Evolutionary conservation across 53 echinoderm and acorn worm species (phyloP), one percentile per base, ranked within the genome.

Genomic region (Holothuria scabra): DNA sequence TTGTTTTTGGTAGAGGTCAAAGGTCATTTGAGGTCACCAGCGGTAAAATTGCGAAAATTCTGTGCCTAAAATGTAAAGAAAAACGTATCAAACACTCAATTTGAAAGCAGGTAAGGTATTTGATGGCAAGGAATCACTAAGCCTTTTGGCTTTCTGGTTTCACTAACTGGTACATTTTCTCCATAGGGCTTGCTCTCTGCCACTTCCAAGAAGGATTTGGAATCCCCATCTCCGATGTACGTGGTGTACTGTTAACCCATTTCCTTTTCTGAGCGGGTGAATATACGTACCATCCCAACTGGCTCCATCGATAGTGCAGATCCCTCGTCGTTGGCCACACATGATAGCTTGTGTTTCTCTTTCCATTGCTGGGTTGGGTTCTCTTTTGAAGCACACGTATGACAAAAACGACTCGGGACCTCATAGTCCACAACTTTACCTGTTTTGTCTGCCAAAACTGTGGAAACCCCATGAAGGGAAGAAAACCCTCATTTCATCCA

Each of bases 271-370:
- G 56, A 64, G 23, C 80, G 18, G 19, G 16, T 28, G 24, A 69
- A 86, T 21, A 86, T 86, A 19, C 86, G 35, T 12, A 25, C 23
- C 24, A 25, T 46, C 56, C 86, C 86, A 61, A 61, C 62, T 24
- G 86, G 86, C 56, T 86, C 86, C 86, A 85, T 86, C 21, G 80
- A 61, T 61, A 52, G 52, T 29, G 86, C 86, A 9, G 86, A 86
- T 13, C 80, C 75, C 48, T 76, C 60, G 30, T 86, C 59, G 24
- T 62, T 80, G 6, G 64, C 28, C 62, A 61, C 62, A 26, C 62
- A 61, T 19, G 19, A 12, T 56, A 19, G 12, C 19, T 56, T 56
- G 57, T 56, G 57, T 6, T 6, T 26, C 61, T 61, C 61, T 26
- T 61, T 61, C 61, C 61, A 61, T 61, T 61, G 6, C 16, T 61